Conservation (phyloP, 1,140 invertebrate genomes). For the Bombus haemorrhoidalis region DNA sequence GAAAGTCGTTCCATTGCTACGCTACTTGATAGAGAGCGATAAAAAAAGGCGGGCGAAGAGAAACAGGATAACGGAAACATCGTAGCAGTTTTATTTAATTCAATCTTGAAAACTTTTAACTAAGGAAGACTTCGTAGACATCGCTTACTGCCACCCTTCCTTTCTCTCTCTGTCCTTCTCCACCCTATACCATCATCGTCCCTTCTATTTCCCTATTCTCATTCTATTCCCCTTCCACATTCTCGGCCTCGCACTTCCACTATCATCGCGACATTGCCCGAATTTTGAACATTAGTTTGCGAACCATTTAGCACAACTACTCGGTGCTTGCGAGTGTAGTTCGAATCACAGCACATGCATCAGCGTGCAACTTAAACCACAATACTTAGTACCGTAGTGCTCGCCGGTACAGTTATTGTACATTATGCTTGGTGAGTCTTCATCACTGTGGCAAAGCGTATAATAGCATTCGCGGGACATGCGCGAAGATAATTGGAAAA, state of each 20-base stretch:
- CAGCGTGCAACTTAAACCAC: constrained; percentile 64
- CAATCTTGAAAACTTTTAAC: constrained; percentile 46
- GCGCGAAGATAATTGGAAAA: constrained; percentile 33
- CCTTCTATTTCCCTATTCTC: constrained; percentile 35
- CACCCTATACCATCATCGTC: not conserved
- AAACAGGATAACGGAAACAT: constrained; percentile 22
- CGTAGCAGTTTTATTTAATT: constrained; percentile 49
- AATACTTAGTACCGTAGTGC: constrained; percentile 57
- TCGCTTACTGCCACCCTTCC: constrained; percentile 29
- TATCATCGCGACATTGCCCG: constrained; percentile 52
- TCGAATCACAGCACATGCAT: constrained; percentile 65
- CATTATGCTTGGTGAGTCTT: constrained; percentile 58
- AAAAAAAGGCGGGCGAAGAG: not conserved
- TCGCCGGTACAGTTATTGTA: constrained; percentile 61
- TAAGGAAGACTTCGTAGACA: constrained; percentile 32
- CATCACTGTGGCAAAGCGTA: constrained; percentile 31
- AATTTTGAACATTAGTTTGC: constrained; percentile 72
- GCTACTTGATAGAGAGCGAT: not conserved
- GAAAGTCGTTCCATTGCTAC: constrained; percentile 15
- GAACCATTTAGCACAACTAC: constrained; percentile 72
- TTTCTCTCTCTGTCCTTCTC: not conserved
- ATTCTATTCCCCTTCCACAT: constrained; percentile 17
- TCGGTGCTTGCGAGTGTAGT: constrained; percentile 50
- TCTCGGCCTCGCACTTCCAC: constrained; percentile 29
- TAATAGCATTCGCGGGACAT: constrained; percentile 35